A percentile compares a stretch with the other conserved stretches of the same genome.
These are phyloP conservation scores for Pao palembangensis DNA, from an alignment of 2,113 vertebrate genomes.

Conservation along the genomic window DNA sequence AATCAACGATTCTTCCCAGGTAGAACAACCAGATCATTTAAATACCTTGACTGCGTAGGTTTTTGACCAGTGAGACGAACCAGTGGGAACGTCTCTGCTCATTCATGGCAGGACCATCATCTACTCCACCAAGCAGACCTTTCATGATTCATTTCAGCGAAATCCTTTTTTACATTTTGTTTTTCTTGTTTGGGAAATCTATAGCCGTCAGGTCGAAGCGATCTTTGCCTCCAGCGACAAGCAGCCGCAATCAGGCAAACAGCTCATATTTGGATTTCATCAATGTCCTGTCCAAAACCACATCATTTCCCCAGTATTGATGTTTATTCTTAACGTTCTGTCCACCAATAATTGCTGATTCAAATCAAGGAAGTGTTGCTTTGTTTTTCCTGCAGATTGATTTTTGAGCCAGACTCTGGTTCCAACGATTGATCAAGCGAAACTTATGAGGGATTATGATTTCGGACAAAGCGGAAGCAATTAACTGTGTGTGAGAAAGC, in stretches of 20 bases:
- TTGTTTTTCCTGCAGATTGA: not conserved
- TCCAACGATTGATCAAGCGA: conserved; percentile 23
- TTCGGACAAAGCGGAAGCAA: conserved; percentile 16
- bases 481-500: conserved; percentile 28
- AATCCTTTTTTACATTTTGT: conserved; percentile 22
- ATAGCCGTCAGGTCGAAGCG: conserved; percentile 16
- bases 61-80: no score
- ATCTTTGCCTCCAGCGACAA: conserved; percentile 21
- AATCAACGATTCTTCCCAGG: no score
- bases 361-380: not conserved
- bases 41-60: no score
- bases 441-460: conserved; percentile 33
- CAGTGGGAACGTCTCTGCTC: no score
- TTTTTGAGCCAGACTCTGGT: conserved; percentile 3
- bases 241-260: not conserved
- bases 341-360: conserved; percentile 2
- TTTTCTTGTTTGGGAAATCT: conserved; percentile 28
- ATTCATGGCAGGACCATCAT: conserved; percentile 7
- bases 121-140: conserved; percentile 9
- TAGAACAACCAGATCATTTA: no score
- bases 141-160: conserved; percentile 24
- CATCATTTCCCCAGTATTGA: conserved; percentile 11
- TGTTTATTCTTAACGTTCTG: conserved; percentile 11
- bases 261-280: not conserved
- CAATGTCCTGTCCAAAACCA: not conserved